Base-by-base conservation (phyloP, 2,113 vertebrate species). In the Pangasianodon hypophthalmus region DNA sequence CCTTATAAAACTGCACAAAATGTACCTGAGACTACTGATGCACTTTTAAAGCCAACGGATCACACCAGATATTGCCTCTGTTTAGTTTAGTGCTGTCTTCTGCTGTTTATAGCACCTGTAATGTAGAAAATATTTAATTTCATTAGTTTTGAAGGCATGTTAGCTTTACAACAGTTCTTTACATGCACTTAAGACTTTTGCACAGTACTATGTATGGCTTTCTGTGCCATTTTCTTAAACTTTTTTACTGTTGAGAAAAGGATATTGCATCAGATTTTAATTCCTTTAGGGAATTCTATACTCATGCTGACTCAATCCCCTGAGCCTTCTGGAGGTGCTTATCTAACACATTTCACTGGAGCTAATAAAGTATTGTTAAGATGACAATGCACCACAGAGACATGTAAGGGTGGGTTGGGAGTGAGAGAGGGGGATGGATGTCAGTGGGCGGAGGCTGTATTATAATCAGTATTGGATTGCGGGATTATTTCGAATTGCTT, bases 401-500 rank as follows among this genome's bases (percentile, higher is more conserved):
- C 46, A n/a, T 52, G 13, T 37, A 14, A 18, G 69, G n/a, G 14
- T 37, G 24, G 18, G 73, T 11, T 4, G 26, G 1, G 46, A 2
- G 37, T 18, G 67, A 16, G 67, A 11, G 32, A 6, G 8, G 18
- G 3, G 2, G 67, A 1, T 69, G n/a, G 6, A 16, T 14, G 10
- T 75, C 71, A 75, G 75, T 79, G 77, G 77, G 26, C 3, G 26
- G 26, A 50, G 24, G 24, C 75, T 79, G 11, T 29, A 50, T 48
- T 79, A 50, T 9, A 80, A 80, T 48, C 44, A 50, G 6, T 77
- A 46, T 46, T 26, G 9, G 73, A 44, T 9, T 77, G 41, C 46
- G 69, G 64, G 83, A 79, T 82, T 79, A 48, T 29, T 84, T 79
- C 41, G 69, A 60, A 79, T 69, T 87, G 86, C 52, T 88, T 64